Evolutionary conservation across 53 echinoderm and acorn worm genomes (phyloP).

Genomic region (Echinarachnius parma): DNA sequence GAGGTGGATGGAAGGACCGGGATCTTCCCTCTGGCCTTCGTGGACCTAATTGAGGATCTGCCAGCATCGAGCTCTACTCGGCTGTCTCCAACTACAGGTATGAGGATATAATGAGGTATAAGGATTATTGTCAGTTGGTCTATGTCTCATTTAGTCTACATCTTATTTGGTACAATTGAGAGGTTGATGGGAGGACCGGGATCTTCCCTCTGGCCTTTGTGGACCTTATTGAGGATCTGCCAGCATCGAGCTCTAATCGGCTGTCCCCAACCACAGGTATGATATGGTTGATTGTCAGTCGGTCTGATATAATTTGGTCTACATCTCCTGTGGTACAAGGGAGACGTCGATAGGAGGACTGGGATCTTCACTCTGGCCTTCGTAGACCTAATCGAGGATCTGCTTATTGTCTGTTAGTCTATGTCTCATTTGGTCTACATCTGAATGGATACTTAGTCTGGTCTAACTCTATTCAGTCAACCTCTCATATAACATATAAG

Average conservation of each 20-base stretch:
- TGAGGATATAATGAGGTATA: no score
- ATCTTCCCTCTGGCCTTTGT: conserved; percentile 88
- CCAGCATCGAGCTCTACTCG: not conserved
- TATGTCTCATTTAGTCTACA: no score
- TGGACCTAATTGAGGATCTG: conserved; percentile 84
- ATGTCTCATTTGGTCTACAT: no score
- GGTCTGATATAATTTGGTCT: no score
- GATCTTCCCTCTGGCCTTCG: conserved; percentile 82
- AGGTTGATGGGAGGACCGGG: conserved; percentile 64
- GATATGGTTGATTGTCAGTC: no score
- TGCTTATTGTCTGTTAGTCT: no score
- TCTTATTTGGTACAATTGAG: conserved; percentile 85
- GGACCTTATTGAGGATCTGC: conserved; percentile 79
- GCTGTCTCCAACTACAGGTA: conserved; percentile 29
- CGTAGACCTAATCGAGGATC: conserved; percentile 75
- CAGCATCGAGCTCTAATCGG: not conserved
- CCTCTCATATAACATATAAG: no score
- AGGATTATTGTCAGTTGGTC: no score
- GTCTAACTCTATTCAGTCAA: no score
- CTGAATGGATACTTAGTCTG: no score
- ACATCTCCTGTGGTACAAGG: conserved; percentile 84
- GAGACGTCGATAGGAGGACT: conserved; percentile 58
- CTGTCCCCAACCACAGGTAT: conserved; percentile 27
- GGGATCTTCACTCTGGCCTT: conserved; percentile 90
- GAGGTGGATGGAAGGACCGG: conserved; percentile 69